Evolutionary conservation across 2,888 invertebrate genomes (phyloP).

Genomic region (Eugnorisma glareosa): DNA sequence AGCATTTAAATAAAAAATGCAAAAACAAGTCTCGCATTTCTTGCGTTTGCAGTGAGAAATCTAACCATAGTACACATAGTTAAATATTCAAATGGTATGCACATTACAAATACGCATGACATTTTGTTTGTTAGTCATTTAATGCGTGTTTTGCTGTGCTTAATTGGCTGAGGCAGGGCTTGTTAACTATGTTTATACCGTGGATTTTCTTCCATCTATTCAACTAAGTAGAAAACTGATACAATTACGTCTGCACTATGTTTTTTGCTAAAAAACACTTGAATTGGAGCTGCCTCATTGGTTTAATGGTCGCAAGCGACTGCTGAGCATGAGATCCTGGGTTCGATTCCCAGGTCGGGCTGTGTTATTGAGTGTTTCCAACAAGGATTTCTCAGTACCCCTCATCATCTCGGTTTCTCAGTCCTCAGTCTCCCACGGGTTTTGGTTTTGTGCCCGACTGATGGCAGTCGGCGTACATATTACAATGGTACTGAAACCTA

Average conservation of each 20-base stretch:
- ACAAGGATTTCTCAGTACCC: background rate
- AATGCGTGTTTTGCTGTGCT: conserved; percentile 36
- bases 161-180: conserved; percentile 35
- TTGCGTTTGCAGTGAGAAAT: conserved; percentile 41
- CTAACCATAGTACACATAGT: conserved; percentile 7
- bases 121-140: conserved; percentile 42
- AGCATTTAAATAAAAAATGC: conserved; percentile 27
- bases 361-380: background rate
- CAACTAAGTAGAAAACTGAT: background rate
- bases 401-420: too few relatives aligned
- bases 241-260: background rate
- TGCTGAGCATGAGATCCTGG: background rate
- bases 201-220: background rate
- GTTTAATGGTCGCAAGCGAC: background rate
- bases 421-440: too few relatives aligned
- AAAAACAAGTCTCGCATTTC: conserved; percentile 52
- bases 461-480: background rate
- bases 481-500: background rate
- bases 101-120: conserved; percentile 37
- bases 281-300: background rate
- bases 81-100: conserved; percentile 53
- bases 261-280: background rate
- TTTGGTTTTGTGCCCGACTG: background rate
- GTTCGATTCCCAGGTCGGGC: background rate
- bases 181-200: background rate